Evolutionary conservation across 2,888 invertebrate genomes (phyloP).

Genomic region (Chymomyza fuscimana): DNA sequence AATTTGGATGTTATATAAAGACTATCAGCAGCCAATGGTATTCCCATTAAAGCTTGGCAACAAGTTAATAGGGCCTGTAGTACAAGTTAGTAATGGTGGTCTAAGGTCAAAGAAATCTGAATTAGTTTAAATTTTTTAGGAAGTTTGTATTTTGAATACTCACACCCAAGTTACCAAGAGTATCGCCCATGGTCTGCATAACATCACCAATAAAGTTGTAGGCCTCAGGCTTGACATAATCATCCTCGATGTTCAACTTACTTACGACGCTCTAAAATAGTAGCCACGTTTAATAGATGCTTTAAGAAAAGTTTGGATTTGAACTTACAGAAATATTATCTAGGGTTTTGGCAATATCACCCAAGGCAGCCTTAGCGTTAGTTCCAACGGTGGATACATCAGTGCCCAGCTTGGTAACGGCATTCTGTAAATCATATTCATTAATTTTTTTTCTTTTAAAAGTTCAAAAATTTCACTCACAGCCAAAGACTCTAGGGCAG

Average conservation of each 20-base stretch:
- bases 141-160: neutral
- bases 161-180: constrained; percentile 43
- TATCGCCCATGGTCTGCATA: constrained; percentile 29
- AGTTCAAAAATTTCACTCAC: constrained; percentile 24
- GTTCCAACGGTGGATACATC: neutral
- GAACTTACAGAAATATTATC: neutral
- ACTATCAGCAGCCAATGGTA: neutral
- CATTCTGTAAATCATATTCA: neutral
- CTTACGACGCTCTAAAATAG: constrained; percentile 28
- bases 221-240: constrained; percentile 22
- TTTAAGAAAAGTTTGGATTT: neutral
- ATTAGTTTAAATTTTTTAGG: neutral
- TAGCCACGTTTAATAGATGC: neutral
- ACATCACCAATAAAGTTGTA: constrained; percentile 14
- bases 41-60: no score
- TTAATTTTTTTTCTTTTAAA: neutral
- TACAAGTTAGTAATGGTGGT: neutral
- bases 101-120: neutral
- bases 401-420: neutral
- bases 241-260: constrained; percentile 15
- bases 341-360: neutral
- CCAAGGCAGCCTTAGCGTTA: neutral
- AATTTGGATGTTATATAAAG: neutral
- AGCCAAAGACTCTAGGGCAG: constrained; percentile 40
- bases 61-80: neutral